These are phyloP conservation scores for Hyposoter didymator DNA, from an alignment of 2,888 invertebrate genomes.

Conservation along the genomic window DNA sequence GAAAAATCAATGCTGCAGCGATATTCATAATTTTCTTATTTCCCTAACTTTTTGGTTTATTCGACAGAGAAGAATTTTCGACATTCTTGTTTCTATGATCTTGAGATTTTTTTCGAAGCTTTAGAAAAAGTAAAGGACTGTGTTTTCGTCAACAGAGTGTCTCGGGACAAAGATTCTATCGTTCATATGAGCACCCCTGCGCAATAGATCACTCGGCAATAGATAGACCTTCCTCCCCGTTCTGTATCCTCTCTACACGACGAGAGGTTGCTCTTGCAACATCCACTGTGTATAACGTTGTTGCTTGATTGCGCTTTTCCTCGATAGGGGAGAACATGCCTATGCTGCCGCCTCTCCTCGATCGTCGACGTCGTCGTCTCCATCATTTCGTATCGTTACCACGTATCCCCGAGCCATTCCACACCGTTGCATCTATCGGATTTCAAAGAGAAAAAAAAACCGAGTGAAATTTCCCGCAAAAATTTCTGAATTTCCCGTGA, in stretches of 20 bases:
- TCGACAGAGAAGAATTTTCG: neutral
- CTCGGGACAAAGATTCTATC: conserved; percentile 31
- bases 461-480: conserved; percentile 42
- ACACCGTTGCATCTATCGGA: conserved; percentile 53
- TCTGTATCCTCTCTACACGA: conserved; percentile 22
- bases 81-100: neutral
- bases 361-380: conserved; percentile 61
- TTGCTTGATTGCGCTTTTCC: conserved; percentile 79
- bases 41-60: neutral
- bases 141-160: neutral
- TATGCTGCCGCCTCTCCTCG: conserved; percentile 35
- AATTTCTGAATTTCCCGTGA: conserved; percentile 44
- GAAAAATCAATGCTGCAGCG: too few relatives aligned
- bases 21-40: too few relatives aligned
- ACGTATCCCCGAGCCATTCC: conserved; percentile 50
- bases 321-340: conserved; percentile 69
- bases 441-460: conserved; percentile 44
- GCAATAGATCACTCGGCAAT: conserved; percentile 77
- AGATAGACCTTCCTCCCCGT: conserved; percentile 73
- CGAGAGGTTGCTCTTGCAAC: conserved; percentile 30
- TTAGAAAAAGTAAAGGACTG: neutral
- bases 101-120: neutral
- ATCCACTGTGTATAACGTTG: conserved; percentile 66
- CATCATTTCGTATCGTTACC: conserved; percentile 57
- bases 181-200: conserved; percentile 70